These are phyloP conservation scores for Neodiprion pinetum DNA, from an alignment of 1,140 invertebrate species.

Conservation along the genomic window DNA sequence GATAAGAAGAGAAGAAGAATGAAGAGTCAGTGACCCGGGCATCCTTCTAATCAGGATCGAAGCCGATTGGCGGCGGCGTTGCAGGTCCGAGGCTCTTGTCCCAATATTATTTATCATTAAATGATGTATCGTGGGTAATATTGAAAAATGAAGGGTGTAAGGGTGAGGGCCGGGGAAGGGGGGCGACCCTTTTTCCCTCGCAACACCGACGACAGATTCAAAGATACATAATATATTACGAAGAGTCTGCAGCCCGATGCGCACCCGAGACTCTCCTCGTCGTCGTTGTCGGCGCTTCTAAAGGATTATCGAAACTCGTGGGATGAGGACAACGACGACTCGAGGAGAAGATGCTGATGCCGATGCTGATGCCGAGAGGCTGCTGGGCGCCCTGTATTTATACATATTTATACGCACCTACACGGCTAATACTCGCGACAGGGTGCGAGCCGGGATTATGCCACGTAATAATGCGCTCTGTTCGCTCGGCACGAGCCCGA, in stretches of 20 bases:
- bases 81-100: no score
- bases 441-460: no score
- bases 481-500: no score
- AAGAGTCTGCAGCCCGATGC: not conserved
- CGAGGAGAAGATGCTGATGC: not conserved
- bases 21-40: not conserved
- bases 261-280: not conserved
- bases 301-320: constrained; percentile 4
- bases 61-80: not conserved
- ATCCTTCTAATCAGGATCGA: not conserved
- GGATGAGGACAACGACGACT: no score
- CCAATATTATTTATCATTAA: not conserved
- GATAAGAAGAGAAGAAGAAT: not conserved
- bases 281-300: not conserved
- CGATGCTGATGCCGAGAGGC: not conserved
- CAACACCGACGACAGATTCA: not conserved
- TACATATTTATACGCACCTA: not conserved
- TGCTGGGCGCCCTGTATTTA: not conserved
- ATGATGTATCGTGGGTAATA: not conserved
- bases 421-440: no score
- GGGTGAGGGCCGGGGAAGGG: not conserved
- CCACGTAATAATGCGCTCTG: no score
- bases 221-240: not conserved
- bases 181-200: not conserved
- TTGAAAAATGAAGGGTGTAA: not conserved